Conservation (phyloP, 2,888 invertebrate genomes). For the Theretra japonica region DNA sequence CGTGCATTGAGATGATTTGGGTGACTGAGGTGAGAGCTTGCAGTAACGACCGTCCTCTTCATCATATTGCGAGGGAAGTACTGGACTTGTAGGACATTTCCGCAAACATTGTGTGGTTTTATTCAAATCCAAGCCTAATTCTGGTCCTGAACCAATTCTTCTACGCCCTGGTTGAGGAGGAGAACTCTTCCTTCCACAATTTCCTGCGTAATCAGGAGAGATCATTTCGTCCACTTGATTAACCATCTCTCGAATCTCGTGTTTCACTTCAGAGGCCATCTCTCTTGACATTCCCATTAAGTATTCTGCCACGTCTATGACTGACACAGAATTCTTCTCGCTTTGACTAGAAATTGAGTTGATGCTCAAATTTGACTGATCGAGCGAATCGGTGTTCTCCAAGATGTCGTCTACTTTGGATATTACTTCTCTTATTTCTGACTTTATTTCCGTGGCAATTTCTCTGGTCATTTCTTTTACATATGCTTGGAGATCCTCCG, state of each 20-base stretch:
- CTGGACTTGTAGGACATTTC: conserved; percentile 80
- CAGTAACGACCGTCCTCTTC: conserved; percentile 65
- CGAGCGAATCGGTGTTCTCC: conserved; percentile 87
- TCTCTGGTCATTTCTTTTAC: conserved; percentile 91
- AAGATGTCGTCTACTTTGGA: conserved; percentile 91
- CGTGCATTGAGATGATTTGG: conserved; percentile 75
- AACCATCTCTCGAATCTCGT: conserved; percentile 90
- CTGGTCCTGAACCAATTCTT: conserved; percentile 76
- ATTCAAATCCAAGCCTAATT: conserved; percentile 72
- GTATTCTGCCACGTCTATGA: conserved; percentile 90
- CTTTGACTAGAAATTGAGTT: conserved; percentile 86
- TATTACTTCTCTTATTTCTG: conserved; percentile 92
- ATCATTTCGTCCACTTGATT: conserved; percentile 89
- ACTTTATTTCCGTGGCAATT: conserved; percentile 92
- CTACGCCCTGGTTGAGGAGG: conserved; percentile 75
- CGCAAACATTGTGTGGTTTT: conserved; percentile 60
- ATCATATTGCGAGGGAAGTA: conserved; percentile 67
- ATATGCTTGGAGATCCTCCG: conserved; percentile 89
- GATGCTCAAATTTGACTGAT: conserved; percentile 79
- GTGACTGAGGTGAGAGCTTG: conserved; percentile 72
- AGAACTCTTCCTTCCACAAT: conserved; percentile 72
- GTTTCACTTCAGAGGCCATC: conserved; percentile 92
- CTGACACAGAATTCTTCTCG: conserved; percentile 88
- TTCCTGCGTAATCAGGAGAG: conserved; percentile 76
- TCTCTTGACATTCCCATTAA: conserved; percentile 91